These are phyloP conservation scores for Rhopalosiphum padi DNA, from an alignment of 1,140 invertebrate species.

Conservation along the genomic window DNA sequence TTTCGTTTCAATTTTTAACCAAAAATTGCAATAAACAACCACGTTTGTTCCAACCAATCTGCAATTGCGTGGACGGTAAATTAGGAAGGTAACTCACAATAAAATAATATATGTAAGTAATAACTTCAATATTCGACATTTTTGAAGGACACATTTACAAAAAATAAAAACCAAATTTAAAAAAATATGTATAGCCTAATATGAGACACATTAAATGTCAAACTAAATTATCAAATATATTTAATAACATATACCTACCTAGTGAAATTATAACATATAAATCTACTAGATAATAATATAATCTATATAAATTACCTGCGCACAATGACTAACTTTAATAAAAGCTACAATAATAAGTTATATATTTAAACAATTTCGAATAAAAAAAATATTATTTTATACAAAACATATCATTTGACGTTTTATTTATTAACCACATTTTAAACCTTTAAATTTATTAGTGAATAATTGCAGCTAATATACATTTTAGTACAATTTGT, in stretches of 20 bases:
- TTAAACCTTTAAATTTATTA: no score
- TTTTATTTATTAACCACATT: no score
- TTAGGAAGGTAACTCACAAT: not conserved
- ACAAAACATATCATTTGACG: no score
- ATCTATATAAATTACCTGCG: no score
- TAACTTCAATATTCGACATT: not conserved
- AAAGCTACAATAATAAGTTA: no score
- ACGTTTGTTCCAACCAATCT: not conserved
- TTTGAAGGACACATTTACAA: not conserved
- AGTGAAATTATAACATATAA: no score
- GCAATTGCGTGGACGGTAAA: not conserved
- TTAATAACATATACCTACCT: not conserved
- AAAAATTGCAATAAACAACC: not conserved
- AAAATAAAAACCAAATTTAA: not conserved
- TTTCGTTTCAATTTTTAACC: not conserved
- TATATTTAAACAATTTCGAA: no score
- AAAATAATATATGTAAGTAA: not conserved
- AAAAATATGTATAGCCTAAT: not conserved
- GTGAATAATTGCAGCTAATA: no score
- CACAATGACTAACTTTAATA: no score
- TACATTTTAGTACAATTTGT: no score
- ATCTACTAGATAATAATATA: no score
- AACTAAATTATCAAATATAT: not conserved
- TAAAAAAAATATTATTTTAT: no score
- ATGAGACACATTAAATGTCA: not conserved